Evolutionary conservation across 2,113 vertebrate species (phyloP).

Genomic region (Bambusicola thoracicus): DNA sequence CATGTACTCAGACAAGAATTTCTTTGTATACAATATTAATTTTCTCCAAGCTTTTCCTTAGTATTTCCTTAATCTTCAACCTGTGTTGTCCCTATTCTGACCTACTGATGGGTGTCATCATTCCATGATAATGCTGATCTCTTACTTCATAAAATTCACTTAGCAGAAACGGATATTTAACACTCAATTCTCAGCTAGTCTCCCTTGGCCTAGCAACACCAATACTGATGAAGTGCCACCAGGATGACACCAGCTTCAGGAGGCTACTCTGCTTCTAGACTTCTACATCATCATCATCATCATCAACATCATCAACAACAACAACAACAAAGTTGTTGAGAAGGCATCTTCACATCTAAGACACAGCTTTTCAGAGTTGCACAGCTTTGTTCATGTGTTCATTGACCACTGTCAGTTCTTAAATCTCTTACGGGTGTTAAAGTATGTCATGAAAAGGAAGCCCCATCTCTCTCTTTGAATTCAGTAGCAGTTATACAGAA

Average conservation of each 20-base stretch:
- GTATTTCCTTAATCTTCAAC: not conserved
- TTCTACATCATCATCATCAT: not conserved
- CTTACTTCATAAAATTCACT: not conserved
- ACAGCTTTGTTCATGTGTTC: not conserved
- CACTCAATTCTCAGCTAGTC: rapidly evolving
- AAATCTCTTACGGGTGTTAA: not conserved
- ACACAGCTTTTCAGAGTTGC: not conserved
- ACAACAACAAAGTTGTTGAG: not conserved
- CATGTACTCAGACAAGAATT: not conserved
- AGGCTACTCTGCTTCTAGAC: rapidly evolving
- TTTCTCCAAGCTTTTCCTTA: not conserved
- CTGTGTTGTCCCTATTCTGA: not conserved
- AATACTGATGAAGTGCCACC: not conserved
- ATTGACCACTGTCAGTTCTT: not conserved
- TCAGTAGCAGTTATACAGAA: not conserved
- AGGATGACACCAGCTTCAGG: not conserved
- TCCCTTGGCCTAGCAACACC: rapidly evolving
- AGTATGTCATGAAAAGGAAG: not conserved
- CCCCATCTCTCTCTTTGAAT: not conserved
- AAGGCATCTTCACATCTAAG: not conserved
- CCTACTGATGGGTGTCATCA: not conserved
- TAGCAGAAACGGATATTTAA: not conserved
- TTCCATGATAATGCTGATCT: not conserved
- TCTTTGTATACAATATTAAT: not conserved
- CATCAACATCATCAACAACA: not conserved